Conservation (phyloP, 2,113 vertebrate species). For the Ptyas mucosa region DNA sequence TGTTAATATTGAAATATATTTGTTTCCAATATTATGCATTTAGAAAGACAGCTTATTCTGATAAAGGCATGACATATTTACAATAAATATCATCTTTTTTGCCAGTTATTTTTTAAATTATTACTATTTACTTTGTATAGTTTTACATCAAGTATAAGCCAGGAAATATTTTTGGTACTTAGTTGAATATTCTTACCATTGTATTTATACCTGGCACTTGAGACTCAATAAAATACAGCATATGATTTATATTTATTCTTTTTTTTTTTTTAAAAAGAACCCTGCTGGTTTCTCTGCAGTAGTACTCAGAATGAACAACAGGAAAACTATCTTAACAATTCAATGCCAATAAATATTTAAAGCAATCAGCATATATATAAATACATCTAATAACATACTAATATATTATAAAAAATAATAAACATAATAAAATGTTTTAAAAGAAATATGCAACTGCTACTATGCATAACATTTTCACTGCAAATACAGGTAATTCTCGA, state of each 20-base stretch:
- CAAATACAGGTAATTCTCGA: not conserved
- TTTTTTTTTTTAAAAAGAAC: not conserved
- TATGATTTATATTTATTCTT: not conserved
- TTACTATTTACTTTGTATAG: not conserved
- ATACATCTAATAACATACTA: not conserved
- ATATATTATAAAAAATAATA: not conserved
- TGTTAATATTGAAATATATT: not conserved
- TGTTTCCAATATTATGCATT: not conserved
- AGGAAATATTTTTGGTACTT: not conserved
- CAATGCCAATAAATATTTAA: not conserved
- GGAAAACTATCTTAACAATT: not conserved
- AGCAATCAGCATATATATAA: not conserved
- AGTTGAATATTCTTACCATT: not conserved
- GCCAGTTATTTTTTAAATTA: not conserved
- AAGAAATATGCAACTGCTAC: not conserved
- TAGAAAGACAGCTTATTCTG: not conserved
- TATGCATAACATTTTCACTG: not conserved
- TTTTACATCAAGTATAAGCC: not conserved
- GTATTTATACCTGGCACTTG: not conserved
- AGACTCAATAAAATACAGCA: not conserved
- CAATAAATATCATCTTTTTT: not conserved
- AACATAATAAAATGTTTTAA: not conserved
- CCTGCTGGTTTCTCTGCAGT: not conserved
- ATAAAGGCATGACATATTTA: not conserved
- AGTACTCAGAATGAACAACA: not conserved